Evolutionary conservation across 2,888 invertebrate genomes (phyloP), one percentile per base, ranked within the genome.

Genomic region (Cheilosia impressa): DNA sequence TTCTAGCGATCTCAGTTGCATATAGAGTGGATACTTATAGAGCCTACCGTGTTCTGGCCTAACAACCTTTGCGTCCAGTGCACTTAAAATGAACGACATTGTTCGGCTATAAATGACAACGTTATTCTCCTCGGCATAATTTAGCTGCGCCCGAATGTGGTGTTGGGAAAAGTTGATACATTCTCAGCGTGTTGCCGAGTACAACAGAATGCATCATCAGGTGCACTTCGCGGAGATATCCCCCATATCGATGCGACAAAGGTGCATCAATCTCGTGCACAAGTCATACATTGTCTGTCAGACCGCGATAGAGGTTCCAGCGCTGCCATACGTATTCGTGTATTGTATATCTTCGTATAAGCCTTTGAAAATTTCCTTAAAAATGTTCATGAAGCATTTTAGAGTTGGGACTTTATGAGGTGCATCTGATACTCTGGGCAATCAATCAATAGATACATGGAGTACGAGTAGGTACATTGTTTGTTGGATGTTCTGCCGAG

Each of bases 181-280:
- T 9, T 77, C 71, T 77, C 71, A 71, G 82, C 58, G 34, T 82
- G 60, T 77, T 82, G 60, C 60, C 66, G 63, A 47, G 69, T 69
- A 72, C 71, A 76, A 58, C 31, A 60, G 58, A 76, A 76, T 76
- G 65, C 81, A 76, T 71, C 83, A 71, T 75, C 80, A 71, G 69
- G 75, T 71, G 68, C 47, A 75, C 45, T 66, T 62, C 76, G 76
- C 76, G 66, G 15, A 50, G 43, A 50, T n/a, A 62, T 58, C 45
- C 24, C 62, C 31, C 22, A 71, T 71, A 75, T 41, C 47, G 69
- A 66, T 80, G 63, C 84, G 69, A 80, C 79, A 80, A 75, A 84
- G 80, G 69, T 75, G 65, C 84, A 76, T 84, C 84, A 79, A 84
- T 84, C 80, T 80, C 75, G 41, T 38, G 38, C 52, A 78, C 83